Base-by-base conservation (phyloP, 2,888 invertebrate genomes). In the Aleiodes alternator region DNA sequence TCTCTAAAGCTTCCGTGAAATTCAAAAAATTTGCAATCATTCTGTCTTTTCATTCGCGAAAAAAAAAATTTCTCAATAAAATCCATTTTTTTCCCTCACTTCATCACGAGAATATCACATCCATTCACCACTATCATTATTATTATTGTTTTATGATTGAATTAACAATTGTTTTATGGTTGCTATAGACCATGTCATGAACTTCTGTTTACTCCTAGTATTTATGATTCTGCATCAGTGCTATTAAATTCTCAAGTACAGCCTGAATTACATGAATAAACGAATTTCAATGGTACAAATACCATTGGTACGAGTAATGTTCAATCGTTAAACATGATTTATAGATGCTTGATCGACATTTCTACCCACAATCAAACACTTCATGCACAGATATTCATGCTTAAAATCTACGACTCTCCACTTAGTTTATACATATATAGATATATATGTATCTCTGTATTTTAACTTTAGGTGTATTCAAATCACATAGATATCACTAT, bases 231-330 rank as follows among this genome's bases (percentile, higher is more conserved):
- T 29, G 38, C 12, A 38, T 59, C 14, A 11, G 11, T 11, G 64
- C 43, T 43, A 43, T 43, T 9, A 43, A 43, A 43, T 7, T 69
- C 66, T 59, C 43, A 56, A 56, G 56, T 38, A 72, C 31, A 23
- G 55, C 16, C 48, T 55, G 43, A 64, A 56, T 53, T 69, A 69
- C 48, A 50, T 57, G 69, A 64, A 48, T 64, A 64, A 64, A 11
- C 48, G 64, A 4, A 43, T 64, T 64, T 64, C 48, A 43, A 64
- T 48, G 64, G 9, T 14, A 8, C 43, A 16, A 8, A 64, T 34
- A 64, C 43, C 43, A 1, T 3, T 5, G 34, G 31, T n/a, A 16
- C 48, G 64, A 64, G 64, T 64, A 64, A 43, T 48, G 64, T 12
- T 4, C 3, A 43, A 64, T 64, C 48, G 64, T 64, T 64, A 43